phyloP scores from a whole-genome alignment of 2,797 vertebrate genomes.

The Danio kyathit region DNA sequence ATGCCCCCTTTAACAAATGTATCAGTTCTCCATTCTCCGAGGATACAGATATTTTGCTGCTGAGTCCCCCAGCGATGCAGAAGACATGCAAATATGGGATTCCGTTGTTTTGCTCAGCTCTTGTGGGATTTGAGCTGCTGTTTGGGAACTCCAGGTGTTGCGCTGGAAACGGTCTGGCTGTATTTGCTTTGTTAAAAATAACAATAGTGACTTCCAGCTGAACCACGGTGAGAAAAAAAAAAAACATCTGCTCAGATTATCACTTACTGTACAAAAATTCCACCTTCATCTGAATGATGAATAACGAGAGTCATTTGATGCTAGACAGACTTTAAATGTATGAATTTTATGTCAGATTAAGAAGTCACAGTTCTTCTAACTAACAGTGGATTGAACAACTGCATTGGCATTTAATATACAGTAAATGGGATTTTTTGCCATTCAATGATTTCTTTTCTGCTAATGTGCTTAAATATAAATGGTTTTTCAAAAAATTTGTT shows the following conservation, averaged over 20 bases:
- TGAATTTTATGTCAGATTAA: not conserved
- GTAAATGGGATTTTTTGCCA: not conserved
- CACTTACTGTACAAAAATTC: conserved; percentile 14
- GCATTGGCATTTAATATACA: not conserved
- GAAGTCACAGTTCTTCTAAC: not conserved
- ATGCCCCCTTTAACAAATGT: conserved; percentile 4
- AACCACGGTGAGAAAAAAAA: not conserved
- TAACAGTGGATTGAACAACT: not conserved
- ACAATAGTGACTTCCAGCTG: conserved; percentile 47
- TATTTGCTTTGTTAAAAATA: conserved; percentile 47
- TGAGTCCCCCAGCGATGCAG: conserved; percentile 6
- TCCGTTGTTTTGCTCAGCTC: conserved; percentile 19
- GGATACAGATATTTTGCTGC: too few species aligned
- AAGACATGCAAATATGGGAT: conserved; percentile 26
- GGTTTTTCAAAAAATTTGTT: not conserved
- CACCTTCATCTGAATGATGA: not conserved
- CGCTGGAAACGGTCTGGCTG: conserved; percentile 12
- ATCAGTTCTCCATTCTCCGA: not conserved
- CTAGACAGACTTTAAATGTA: not conserved
- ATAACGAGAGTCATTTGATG: not conserved
- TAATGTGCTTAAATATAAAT: too few species aligned
- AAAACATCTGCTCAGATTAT: conserved; percentile 49
- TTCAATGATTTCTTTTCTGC: not conserved
- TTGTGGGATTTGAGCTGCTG: conserved; percentile 39
- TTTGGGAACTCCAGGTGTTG: conserved; percentile 52